phyloP scores from a whole-genome alignment of 2,888 invertebrate genomes.

The Cerastis rubricosa region DNA sequence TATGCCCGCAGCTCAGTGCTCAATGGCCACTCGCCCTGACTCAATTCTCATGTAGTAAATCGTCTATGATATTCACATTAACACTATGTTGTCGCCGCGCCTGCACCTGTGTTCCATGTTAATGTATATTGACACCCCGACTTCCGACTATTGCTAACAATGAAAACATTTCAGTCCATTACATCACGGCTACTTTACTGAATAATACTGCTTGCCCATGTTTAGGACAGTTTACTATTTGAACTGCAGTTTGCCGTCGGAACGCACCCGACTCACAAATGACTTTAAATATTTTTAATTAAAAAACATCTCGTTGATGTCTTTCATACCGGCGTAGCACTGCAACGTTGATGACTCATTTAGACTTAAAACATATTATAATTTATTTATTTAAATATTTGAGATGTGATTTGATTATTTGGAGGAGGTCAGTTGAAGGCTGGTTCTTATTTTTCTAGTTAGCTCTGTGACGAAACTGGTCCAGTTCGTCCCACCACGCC shows the following conservation, averaged over 20 bases:
- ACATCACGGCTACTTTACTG: slow-evolving; percentile 9
- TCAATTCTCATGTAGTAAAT: background rate
- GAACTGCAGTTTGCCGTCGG: slow-evolving; percentile 1
- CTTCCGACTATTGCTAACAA: slow-evolving; percentile 33
- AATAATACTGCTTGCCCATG: background rate
- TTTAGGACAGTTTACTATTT: background rate
- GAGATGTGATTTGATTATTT: too few relatives aligned
- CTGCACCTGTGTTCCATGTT: slow-evolving; percentile 21
- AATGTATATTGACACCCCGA: slow-evolving; percentile 16
- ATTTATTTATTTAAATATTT: too few relatives aligned
- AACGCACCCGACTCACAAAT: too few relatives aligned
- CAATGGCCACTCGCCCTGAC: background rate
- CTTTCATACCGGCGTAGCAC: slow-evolving; percentile 16
- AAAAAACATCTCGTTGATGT: slow-evolving; percentile 36
- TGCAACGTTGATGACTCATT: background rate
- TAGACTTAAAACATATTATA: background rate
- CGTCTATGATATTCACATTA: background rate
- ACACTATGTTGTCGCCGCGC: background rate
- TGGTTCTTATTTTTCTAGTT: too few relatives aligned
- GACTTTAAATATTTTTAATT: background rate
- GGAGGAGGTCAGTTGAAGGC: too few relatives aligned
- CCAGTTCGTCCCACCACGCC: too few relatives aligned
- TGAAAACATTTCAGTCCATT: slow-evolving; percentile 7
- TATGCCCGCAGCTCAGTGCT: background rate
- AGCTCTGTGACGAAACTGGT: too few relatives aligned